Evolutionary conservation across 2,797 vertebrate genomes (phyloP).

Genomic region (Pantherophis alleghaniensis): DNA sequence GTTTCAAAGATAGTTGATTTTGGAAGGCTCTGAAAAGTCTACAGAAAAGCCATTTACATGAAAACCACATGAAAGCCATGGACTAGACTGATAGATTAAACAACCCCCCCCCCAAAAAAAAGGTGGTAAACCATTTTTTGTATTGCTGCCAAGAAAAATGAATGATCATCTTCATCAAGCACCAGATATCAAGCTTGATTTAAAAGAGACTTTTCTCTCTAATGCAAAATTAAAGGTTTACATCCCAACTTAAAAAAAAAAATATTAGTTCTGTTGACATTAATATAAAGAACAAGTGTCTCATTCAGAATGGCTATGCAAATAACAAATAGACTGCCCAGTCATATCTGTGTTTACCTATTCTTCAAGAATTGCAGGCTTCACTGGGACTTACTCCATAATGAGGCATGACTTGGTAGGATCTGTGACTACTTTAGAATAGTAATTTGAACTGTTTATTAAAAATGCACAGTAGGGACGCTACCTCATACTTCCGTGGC

Average conservation of each 20-base stretch:
- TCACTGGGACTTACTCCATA: background rate
- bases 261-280: background rate
- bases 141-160: background rate
- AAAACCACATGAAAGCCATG: background rate
- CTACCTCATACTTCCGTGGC: background rate
- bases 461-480: background rate
- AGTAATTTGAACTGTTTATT: background rate
- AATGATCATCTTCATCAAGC: background rate
- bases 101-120: background rate
- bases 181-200: background rate
- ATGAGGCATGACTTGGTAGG: background rate
- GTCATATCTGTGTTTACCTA: accelerated
- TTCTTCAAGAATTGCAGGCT: background rate
- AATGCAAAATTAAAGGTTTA: background rate
- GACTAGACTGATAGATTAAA: background rate
- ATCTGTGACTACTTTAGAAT: background rate
- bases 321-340: background rate
- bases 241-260: background rate
- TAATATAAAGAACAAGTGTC: background rate
- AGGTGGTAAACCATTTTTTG: background rate
- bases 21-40: background rate
- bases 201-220: background rate
- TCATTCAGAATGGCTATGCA: background rate
- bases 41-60: background rate
- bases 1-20: background rate